These are phyloP conservation scores for Centruroides sculpturatus DNA, from an alignment of 1,140 invertebrate genomes.

Conservation along the genomic window DNA sequence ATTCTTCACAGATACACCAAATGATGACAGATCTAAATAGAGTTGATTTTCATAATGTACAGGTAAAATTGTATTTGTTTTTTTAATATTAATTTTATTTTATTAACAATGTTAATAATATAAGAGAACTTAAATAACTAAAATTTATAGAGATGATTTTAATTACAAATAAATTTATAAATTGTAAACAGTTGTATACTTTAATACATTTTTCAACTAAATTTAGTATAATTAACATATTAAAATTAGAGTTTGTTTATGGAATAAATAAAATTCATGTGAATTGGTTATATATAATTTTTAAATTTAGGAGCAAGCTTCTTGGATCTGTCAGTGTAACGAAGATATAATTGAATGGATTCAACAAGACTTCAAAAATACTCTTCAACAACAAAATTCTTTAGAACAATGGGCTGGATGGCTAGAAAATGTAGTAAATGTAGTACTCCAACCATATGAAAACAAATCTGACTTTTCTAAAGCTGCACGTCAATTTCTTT, in stretches of 20 bases:
- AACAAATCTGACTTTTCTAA: slow-evolving; percentile 68
- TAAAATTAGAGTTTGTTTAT: no score
- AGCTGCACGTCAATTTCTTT: slow-evolving; percentile 71
- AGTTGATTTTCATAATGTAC: slow-evolving; percentile 94
- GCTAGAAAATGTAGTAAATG: slow-evolving; percentile 79
- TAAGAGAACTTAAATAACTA: no score
- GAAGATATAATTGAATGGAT: slow-evolving; percentile 67
- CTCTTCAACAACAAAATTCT: slow-evolving; percentile 78
- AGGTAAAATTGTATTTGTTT: slow-evolving; percentile 34
- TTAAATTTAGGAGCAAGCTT: slow-evolving; percentile 50
- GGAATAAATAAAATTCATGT: no score
- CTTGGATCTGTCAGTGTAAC: slow-evolving; percentile 95
- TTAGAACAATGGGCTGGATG: slow-evolving; percentile 95
- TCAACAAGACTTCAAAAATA: slow-evolving; percentile 86
- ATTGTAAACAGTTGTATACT: no score
- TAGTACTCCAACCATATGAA: slow-evolving; percentile 74
- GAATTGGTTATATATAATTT: not conserved
- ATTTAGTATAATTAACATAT: no score
- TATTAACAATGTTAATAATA: no score
- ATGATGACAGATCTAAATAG: slow-evolving; percentile 95
- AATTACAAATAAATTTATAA: not conserved
- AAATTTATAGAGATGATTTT: not conserved
- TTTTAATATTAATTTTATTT: no score
- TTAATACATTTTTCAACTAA: no score
- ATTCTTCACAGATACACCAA: slow-evolving; percentile 86